Evolutionary conservation across 2,888 invertebrate species (phyloP), one percentile per base, ranked within the genome.

Genomic region (Eristalis pertinax): DNA sequence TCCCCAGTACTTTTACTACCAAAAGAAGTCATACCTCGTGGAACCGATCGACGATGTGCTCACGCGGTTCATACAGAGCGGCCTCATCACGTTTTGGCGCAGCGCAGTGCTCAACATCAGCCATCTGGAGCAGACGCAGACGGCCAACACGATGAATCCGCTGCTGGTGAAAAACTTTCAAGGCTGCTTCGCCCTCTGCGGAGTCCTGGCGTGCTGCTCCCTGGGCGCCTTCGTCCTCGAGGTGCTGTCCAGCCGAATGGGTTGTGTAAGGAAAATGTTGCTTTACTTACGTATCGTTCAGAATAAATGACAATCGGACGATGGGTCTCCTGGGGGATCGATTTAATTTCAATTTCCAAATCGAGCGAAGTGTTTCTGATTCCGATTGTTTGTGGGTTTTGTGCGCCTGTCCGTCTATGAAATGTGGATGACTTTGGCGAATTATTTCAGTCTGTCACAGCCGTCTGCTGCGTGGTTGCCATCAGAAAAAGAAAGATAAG

Each of bases 121-220:
- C 1, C 68, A 58, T 50, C 19, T 77, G 19, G 43, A 58, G 26
- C 67, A 68, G 50, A 63, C 58, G 0, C 32, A 67, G 11, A 13
- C 13, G 1, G 43, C 41, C n/a, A 72, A 76, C 1, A 60, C 68
- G n/a, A 60, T 73, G 10, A 85, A 81, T 13, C 85, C 77, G 1
- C 50, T 85, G 22, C 26, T 62, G 38, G 56, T 85, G 15, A 68
- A 64, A 4, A 67, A 77, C 35, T 73, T 85, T 24, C 63, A 43
- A 26, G 77, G 81, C 10, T 85, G 85, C 19, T 74, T 85, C 32
- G 68, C 77, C 10, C 43, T 85, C 0, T 85, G 81, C 19, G 73
- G 68, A 2, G 64, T 85, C 7, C 24, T 85, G 4, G n/a, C 81
- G 29, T 29, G 10, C 60, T 69, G 67, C 8, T 77, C 85, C 0